Base-by-base conservation (phyloP, 2,113 vertebrate genomes). In the Rhizomys pruinosus region DNA sequence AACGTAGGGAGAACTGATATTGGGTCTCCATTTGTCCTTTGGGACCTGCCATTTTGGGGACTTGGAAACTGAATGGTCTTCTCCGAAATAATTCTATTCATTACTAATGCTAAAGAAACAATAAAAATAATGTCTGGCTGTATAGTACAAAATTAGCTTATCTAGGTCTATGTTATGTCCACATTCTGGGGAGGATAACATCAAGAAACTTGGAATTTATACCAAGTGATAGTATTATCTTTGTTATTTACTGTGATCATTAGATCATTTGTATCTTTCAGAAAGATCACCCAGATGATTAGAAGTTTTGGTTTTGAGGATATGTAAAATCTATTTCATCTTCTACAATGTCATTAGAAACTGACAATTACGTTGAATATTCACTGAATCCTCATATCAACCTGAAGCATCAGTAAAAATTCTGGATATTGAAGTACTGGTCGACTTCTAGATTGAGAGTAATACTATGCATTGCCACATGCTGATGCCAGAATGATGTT, bases 271-370 rank as follows among this genome's bases (percentile, higher is more conserved):
- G 13, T 2, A 78, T 4, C 11, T 29, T 11, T 7, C 10, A 47
- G 32, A 74, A 92, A 68, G 37, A 63, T 15, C 20, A 55, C 11
- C 8, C 20, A 17, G 61, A 57, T 37, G 27, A 87, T 32, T 34
- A 73, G 20, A 55, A 29, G 7, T 0, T 52, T 90, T 32, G 66
- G 17, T 1, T 22, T 74, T 69, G 3, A 13, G 8, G 29, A 0
- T 2, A 0, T 63, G 22, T 72, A 2, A 29, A 78, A 84, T 73
- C 25, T 68, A 20, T 20, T 13, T 76, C 20, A 76, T 29, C 1
- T 61, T 39, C 10, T 71, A 7, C 8, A 10, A 22, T 55, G 20
- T 1, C 3, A 1, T 1, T 37, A 3, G 10, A 27, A 55, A 5
- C 4, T 39, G 22, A 63, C 63, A 2, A 80, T 29, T 42, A 15